Evolutionary conservation across 2,113 vertebrate species (phyloP).

Genomic region (Columbina picui): DNA sequence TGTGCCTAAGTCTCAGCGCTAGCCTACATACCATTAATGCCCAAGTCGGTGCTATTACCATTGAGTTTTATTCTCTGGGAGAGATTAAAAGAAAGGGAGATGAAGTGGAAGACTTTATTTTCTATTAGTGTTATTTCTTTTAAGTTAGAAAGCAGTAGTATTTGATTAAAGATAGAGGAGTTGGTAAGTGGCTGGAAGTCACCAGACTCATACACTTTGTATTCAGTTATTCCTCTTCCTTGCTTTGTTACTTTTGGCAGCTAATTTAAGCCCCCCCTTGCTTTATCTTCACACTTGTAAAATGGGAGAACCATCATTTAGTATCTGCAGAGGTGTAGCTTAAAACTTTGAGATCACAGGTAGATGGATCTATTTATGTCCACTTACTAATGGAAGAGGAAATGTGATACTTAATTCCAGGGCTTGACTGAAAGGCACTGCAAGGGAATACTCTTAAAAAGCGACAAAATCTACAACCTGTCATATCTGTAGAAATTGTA

Average conservation of each 20-base stretch:
- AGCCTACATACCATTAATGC: constrained; percentile 3
- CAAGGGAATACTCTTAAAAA: not conserved
- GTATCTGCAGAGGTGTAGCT: not conserved
- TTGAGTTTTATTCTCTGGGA: constrained; percentile 3
- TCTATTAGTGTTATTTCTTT: constrained; percentile 9
- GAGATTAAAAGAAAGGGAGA: constrained; percentile 10
- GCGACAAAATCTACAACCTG: not conserved
- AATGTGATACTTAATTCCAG: not conserved
- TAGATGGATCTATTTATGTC: not conserved
- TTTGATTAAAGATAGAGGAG: constrained; percentile 1
- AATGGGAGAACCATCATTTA: not conserved
- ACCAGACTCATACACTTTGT: not conserved
- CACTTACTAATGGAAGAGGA: not conserved
- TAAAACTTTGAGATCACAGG: not conserved
- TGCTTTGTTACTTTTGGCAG: not conserved
- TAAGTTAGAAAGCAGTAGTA: constrained; percentile 20
- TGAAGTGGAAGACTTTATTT: not conserved
- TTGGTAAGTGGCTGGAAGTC: not conserved
- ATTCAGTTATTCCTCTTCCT: not conserved
- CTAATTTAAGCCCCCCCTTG: not conserved
- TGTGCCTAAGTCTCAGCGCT: not conserved
- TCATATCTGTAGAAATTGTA: not conserved
- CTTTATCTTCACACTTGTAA: not conserved
- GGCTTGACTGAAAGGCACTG: not conserved
- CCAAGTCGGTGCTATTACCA: not conserved